Base-by-base conservation (phyloP, 2,113 vertebrate genomes). In the Tupaia tana region DNA sequence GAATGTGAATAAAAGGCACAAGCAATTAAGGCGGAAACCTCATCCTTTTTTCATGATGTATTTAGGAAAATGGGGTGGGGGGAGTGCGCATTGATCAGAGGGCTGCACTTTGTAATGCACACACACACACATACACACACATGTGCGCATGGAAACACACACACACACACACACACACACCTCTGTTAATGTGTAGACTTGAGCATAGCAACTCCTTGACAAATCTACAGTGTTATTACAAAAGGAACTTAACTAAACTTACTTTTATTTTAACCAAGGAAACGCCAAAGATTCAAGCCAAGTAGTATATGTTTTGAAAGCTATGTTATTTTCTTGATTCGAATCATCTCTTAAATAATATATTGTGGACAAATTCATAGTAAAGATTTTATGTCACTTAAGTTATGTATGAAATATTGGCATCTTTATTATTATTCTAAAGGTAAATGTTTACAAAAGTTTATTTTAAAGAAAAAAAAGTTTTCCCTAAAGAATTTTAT, bases 21-120 rank as follows among this genome's bases (percentile, higher is more conserved):
- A 98, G 98, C 99, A 99, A 99, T 99, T 99, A 99, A 99, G 98
- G 98, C 98, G 98, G 98, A 99, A 99, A 99, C 98, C 98, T 99
- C 98, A 99, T 98, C 98, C 98, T 98, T 98, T 96, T 98, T 98
- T 98, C 98, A 98, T 98, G 97, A 98, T 98, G 98, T 98, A 98
- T 98, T 98, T 98, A 98, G 98, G 98, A 98, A 98, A 98, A 98
- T 98, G 96, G 97, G 61, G 96, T 43, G 43, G 20, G 95, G 80
- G 97, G 95, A 98, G 97, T 97, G 96, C 83, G 77, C 97, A 98
- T 97, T 98, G 99, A 99, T 98, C 98, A 98, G 98, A 98, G 97
- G 96, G 97, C 96, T 97, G 87, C 95, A 96, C 94, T 98, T 98
- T 86, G 90, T 80, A 94, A 95, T 94, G 92, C 67, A 93, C 88